A percentile compares a stretch with the other conserved stretches of the same genome.
Evolutionary conservation across 2,888 invertebrate species (phyloP).

Genomic region (Blastobasis lacticolella): DNA sequence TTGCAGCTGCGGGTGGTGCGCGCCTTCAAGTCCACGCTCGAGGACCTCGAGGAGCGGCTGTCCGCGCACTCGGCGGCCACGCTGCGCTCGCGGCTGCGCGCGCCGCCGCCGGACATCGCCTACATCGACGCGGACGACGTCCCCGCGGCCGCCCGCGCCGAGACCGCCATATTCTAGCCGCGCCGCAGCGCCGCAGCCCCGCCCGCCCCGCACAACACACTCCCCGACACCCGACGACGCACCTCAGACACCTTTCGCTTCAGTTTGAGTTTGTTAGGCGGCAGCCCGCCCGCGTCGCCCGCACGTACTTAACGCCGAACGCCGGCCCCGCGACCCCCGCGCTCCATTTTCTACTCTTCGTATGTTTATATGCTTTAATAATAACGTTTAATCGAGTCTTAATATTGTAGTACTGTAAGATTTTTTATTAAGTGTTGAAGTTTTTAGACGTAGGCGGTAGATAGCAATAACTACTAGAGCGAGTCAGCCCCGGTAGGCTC

Average conservation of each 20-base stretch:
- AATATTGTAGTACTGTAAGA: slow-evolving; percentile 37
- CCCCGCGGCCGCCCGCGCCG: slow-evolving; percentile 31
- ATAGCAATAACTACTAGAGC: slow-evolving; percentile 46
- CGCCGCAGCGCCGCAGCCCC: not conserved
- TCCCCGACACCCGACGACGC: slow-evolving; percentile 9
- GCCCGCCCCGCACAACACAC: slow-evolving; percentile 8
- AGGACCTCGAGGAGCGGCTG: slow-evolving; percentile 99
- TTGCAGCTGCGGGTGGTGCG: slow-evolving; percentile 99
- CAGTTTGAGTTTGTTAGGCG: slow-evolving; percentile 3
- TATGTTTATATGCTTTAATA: slow-evolving; percentile 22
- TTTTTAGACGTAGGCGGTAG: slow-evolving; percentile 49
- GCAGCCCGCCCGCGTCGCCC: slow-evolving; percentile 18
- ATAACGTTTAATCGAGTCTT: slow-evolving; percentile 29
- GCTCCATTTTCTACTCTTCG: slow-evolving; percentile 22
- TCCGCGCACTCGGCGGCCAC: slow-evolving; percentile 98
- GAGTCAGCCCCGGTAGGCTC: slow-evolving; percentile 36
- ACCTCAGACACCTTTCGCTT: slow-evolving; percentile 1
- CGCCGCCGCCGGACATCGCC: slow-evolving; percentile 86
- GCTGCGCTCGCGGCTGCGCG: slow-evolving; percentile 86
- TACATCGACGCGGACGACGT: slow-evolving; percentile 83
- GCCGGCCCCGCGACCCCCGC: slow-evolving; percentile 21
- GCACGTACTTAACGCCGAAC: slow-evolving; percentile 44
- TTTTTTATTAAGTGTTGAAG: slow-evolving; percentile 57
- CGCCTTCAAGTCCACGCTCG: slow-evolving; percentile 99
- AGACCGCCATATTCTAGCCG: not conserved